Evolutionary conservation across 2,888 invertebrate species (phyloP).

Genomic region (Dorcus parallelipipedus): DNA sequence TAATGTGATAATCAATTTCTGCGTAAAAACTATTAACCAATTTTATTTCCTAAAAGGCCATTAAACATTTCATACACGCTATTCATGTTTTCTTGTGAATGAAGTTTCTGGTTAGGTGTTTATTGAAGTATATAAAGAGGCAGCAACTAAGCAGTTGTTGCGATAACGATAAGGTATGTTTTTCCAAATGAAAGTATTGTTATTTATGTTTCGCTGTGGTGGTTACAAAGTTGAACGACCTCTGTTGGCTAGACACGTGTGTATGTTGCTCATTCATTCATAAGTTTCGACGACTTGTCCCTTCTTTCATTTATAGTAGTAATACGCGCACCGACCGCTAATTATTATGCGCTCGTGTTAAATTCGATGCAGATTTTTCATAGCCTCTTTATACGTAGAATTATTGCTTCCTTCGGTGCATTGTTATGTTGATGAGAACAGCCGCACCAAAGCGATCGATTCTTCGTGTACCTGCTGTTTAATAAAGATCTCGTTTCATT

Average conservation of each 20-base stretch:
- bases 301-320: constrained; percentile 12
- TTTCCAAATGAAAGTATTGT: constrained; percentile 13
- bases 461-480: too few relatives aligned
- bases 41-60: too few relatives aligned
- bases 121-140: background rate
- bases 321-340: background rate
- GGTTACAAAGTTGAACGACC: constrained; percentile 19
- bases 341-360: too few relatives aligned
- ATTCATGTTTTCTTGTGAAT: background rate
- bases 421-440: too few relatives aligned
- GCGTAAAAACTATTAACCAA: too few relatives aligned
- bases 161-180: constrained; percentile 11
- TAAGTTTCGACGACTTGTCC: constrained; percentile 16
- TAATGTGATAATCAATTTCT: too few relatives aligned
- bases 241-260: constrained; percentile 21
- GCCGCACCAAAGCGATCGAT: too few relatives aligned
- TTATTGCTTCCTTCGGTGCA: too few relatives aligned
- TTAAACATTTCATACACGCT: too few relatives aligned
- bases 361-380: too few relatives aligned
- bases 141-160: constrained; percentile 1
- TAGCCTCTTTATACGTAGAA: too few relatives aligned
- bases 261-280: constrained; percentile 19
- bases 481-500: too few relatives aligned
- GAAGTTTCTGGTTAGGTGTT: background rate
- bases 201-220: constrained; percentile 14